Base-by-base conservation (phyloP, 2,113 vertebrate species). In the Egretta garzetta region DNA sequence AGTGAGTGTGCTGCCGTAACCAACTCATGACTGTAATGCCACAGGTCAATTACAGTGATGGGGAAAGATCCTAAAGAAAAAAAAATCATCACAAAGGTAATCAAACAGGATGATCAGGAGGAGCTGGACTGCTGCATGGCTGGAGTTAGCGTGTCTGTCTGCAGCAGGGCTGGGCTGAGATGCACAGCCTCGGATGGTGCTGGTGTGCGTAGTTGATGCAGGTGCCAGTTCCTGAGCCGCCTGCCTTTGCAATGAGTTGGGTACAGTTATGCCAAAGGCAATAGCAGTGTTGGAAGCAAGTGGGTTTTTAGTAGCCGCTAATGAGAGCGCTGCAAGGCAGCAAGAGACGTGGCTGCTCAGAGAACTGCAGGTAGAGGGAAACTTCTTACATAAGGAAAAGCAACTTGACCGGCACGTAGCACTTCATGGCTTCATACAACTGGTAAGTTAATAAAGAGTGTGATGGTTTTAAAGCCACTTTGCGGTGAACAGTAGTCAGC, bases 201-300 rank as follows among this genome's bases (percentile, higher is more conserved):
- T 55, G 66, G 12, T 45, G 63, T 59, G 80, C 71, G 71, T 24
- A 41, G n/a, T 12, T 49, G 50, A 19, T 55, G 80, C 60, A 43
- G 52, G 21, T 50, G 62, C 66, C 62, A 24, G 43, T 47, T 80
- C 43, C 87, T n/a, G 92, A 90, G 82, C 94, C 60, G 49, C 58
- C 35, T 4, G 2, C n/a, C 76, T 41, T 45, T 47, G 58, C 67
- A 5, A 0, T 6, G 43, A 30, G 23, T 8, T 76, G 33, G 56
- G 63, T 41, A 7, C 55, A 28, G 45, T 71, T 53, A 3, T 30
- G 59, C 64, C 49, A 41, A 24, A 77, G 85, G 63, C 76, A 16
- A 4, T 8, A 3, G 4, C 3, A 4, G 39, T 52, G 30, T 12
- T 93, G 50, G 35, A 62, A 84, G 15, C 14, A 27, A 63, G n/a